Evolutionary conservation across 2,113 vertebrate species (phyloP).

Genomic region (Arothron firmamentum): DNA sequence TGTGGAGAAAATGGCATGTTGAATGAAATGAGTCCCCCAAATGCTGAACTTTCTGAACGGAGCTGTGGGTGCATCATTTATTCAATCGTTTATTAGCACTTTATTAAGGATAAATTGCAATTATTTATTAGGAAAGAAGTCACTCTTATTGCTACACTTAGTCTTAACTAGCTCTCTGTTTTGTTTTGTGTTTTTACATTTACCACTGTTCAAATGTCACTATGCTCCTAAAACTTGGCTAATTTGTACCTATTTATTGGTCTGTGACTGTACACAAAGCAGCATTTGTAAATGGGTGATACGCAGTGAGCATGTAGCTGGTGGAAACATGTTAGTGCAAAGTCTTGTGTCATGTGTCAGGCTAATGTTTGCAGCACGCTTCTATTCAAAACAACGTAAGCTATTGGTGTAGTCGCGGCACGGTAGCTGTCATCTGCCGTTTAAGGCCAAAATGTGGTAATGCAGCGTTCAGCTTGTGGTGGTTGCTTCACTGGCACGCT

Average conservation of each 20-base stretch:
- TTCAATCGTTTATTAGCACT: no score
- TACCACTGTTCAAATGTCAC: not conserved
- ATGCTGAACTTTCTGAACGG: no score
- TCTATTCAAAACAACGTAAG: not conserved
- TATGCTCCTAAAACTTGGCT: no score
- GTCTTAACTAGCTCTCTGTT: not conserved
- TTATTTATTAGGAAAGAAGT: no score
- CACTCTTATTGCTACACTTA: no score
- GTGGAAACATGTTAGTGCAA: not conserved
- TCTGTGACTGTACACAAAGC: no score
- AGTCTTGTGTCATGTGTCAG: not conserved
- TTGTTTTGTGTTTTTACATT: not conserved
- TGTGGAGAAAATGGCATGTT: no score
- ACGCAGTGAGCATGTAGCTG: not conserved
- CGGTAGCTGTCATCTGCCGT: not conserved
- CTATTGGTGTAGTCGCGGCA: not conserved
- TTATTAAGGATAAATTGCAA: no score
- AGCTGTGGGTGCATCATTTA: no score
- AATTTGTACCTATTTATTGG: no score
- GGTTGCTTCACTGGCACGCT: not conserved
- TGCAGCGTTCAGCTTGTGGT: constrained; percentile 1
- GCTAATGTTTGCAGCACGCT: not conserved
- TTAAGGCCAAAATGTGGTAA: not conserved
- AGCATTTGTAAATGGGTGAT: no score
- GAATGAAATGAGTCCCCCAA: no score